Conservation (phyloP, 2,797 vertebrate species). For the Avahi laniger region DNA sequence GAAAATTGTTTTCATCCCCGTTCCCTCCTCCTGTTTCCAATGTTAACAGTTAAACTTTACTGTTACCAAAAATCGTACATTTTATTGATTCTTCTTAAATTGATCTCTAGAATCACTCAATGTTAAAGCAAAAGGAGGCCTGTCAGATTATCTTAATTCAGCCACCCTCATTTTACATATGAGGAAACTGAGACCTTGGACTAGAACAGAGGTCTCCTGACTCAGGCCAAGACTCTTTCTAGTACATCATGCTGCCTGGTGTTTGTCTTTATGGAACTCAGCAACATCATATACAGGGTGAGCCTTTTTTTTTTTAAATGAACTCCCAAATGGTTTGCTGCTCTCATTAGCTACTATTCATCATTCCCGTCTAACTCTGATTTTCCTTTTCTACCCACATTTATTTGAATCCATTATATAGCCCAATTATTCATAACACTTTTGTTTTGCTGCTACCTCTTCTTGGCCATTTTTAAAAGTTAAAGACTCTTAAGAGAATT, state of each 20-base stretch:
- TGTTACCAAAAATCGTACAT: not conserved
- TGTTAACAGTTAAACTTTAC: not conserved
- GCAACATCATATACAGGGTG: conserved; percentile 22
- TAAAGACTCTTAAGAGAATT: not conserved
- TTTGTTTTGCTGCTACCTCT: not conserved
- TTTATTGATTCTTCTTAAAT: not conserved
- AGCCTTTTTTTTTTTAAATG: not conserved
- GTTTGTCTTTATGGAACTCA: conserved; percentile 50
- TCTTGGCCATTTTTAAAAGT: conserved; percentile 27
- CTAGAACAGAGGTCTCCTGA: conserved; percentile 56
- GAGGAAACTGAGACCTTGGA: conserved; percentile 43
- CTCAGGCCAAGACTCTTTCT: conserved; percentile 23
- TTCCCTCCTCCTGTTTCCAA: not conserved
- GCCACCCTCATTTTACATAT: conserved; percentile 54
- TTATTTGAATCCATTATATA: not conserved
- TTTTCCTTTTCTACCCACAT: not conserved
- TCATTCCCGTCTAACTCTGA: not conserved
- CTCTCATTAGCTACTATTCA: not conserved
- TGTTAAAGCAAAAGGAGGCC: not conserved
- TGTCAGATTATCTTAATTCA: conserved; percentile 30
- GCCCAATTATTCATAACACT: not conserved
- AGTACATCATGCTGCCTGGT: not conserved
- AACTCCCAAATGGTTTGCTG: not conserved
- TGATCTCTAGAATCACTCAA: not conserved
- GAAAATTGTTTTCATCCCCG: not conserved